phyloP scores from a whole-genome alignment of 2,888 invertebrate genomes.

The Apotomis turbidana region DNA sequence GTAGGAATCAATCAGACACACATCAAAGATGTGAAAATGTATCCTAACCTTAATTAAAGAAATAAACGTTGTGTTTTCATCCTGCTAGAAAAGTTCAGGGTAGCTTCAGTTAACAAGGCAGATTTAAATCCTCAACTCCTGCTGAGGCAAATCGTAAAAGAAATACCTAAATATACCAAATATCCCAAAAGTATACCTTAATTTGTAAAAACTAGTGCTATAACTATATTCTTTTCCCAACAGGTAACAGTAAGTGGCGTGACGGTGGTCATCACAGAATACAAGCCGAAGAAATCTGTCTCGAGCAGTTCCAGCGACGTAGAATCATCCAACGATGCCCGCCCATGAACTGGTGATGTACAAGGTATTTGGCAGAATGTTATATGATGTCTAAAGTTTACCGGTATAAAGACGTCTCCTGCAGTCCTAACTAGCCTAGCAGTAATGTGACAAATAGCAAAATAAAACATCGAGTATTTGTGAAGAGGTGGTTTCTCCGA shows the following conservation, averaged over 20 bases:
- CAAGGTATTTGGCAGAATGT: slow-evolving; percentile 4
- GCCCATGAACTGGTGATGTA: slow-evolving; percentile 65
- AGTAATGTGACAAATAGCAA: not conserved
- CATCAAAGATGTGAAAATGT: too few species aligned
- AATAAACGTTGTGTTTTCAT: too few species aligned
- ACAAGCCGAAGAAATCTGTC: slow-evolving; percentile 89
- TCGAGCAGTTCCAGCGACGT: slow-evolving; percentile 78
- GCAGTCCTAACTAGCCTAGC: not conserved
- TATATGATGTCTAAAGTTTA: not conserved
- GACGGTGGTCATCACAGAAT: slow-evolving; percentile 98
- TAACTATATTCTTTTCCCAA: not conserved
- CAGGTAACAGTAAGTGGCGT: slow-evolving; percentile 96
- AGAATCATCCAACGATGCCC: slow-evolving; percentile 79
- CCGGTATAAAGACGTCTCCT: not conserved
- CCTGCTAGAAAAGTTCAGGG: too few species aligned
- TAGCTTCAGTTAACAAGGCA: too few species aligned
- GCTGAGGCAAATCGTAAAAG: too few species aligned
- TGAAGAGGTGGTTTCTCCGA: not conserved
- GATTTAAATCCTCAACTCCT: too few species aligned
- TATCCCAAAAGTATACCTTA: not conserved
- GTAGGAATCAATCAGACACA: too few species aligned
- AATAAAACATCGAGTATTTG: not conserved
- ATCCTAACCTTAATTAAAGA: too few species aligned
- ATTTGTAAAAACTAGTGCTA: too few species aligned
- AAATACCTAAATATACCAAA: too few species aligned